A percentile compares a stretch with the other conserved stretches of the same genome.
These are phyloP conservation scores for Zophobas atratus DNA, from an alignment of 1,140 invertebrate genomes.

Conservation along the genomic window DNA sequence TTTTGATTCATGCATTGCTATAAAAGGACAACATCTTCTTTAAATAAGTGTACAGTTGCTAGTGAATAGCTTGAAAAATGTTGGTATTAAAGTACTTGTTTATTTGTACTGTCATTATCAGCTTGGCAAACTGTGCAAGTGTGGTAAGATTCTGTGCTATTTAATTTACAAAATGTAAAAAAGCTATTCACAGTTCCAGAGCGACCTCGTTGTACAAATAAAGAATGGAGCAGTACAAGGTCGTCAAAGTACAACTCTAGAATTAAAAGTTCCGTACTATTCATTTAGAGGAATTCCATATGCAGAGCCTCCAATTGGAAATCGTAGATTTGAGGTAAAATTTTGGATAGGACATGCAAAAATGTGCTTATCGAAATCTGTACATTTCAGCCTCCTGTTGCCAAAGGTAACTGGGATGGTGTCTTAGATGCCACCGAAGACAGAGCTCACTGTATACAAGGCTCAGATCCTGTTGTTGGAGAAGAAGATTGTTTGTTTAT, in stretches of 20 bases:
- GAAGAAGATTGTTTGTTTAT: slow-evolving; percentile 50
- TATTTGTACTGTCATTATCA: not conserved
- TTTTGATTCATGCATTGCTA: too few relatives aligned
- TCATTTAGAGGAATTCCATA: slow-evolving; percentile 49
- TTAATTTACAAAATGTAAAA: not conserved
- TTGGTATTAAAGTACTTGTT: not conserved
- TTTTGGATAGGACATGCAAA: not conserved
- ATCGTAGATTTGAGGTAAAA: slow-evolving; percentile 23
- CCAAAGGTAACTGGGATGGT: slow-evolving; percentile 42
- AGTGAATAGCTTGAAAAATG: not conserved
- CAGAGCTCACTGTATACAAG: slow-evolving; percentile 16
- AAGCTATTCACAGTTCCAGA: slow-evolving; percentile 9
- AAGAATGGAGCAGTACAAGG: slow-evolving; percentile 24
- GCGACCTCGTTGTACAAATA: slow-evolving; percentile 16
- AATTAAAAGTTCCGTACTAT: not conserved
- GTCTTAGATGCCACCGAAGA: slow-evolving; percentile 26
- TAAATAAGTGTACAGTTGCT: too few relatives aligned
- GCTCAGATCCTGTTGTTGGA: slow-evolving; percentile 39
- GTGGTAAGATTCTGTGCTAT: not conserved
- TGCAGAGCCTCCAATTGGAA: slow-evolving; percentile 5
- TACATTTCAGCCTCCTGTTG: slow-evolving; percentile 44
- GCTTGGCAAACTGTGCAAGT: not conserved
- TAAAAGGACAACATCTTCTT: too few relatives aligned
- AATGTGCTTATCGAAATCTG: not conserved
- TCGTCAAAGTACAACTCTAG: not conserved